Evolutionary conservation across 2,113 vertebrate genomes (phyloP).

Genomic region (Neogale vison): DNA sequence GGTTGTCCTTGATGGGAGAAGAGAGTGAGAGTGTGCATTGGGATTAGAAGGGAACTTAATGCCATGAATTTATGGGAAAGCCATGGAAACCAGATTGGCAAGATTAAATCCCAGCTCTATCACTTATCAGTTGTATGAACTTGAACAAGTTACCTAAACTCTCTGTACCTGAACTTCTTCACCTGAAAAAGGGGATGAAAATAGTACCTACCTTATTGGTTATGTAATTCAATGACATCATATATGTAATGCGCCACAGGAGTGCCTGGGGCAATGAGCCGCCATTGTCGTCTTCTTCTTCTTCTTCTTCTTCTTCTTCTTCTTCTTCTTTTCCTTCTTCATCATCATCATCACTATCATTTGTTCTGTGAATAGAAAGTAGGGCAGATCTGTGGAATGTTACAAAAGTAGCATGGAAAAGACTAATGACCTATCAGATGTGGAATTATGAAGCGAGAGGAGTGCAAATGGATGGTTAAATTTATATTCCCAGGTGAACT

Average conservation of each 20-base stretch:
- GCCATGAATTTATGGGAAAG: neutral
- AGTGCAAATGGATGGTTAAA: neutral
- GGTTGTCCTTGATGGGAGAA: neutral
- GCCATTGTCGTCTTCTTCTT: rapidly evolving
- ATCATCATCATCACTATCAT: no score
- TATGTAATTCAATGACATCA: neutral
- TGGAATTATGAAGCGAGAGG: neutral
- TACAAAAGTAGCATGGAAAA: neutral
- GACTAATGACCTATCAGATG: neutral
- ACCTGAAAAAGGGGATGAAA: neutral
- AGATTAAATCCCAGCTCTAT: neutral
- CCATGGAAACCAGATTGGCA: neutral
- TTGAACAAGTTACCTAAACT: neutral
- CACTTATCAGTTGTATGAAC: neutral
- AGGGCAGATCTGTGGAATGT: neutral
- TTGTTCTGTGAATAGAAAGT: neutral
- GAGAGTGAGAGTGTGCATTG: neutral
- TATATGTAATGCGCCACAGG: neutral
- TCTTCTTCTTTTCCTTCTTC: no score
- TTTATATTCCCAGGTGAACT: neutral
- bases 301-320: no score
- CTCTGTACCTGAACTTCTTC: neutral
- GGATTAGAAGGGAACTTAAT: neutral
- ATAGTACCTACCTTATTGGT: neutral
- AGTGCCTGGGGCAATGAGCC: neutral